phyloP scores from a whole-genome alignment of 2,888 invertebrate species.

The Nomada fucata region DNA sequence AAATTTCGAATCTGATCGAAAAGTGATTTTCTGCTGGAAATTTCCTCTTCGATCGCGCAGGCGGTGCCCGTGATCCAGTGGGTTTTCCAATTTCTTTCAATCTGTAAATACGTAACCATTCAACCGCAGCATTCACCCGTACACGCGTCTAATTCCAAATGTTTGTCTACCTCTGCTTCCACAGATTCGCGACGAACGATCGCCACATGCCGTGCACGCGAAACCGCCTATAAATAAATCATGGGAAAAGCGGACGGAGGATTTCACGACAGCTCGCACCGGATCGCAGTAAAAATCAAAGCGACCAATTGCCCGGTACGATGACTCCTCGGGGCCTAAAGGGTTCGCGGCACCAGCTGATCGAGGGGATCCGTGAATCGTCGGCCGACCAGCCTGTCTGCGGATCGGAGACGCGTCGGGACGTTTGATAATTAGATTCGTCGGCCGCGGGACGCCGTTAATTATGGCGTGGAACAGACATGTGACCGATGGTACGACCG shows the following conservation, averaged over 20 bases:
- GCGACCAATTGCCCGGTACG: slow-evolving; percentile 30
- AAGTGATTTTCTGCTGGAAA: too few relatives aligned
- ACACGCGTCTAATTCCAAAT: too few relatives aligned
- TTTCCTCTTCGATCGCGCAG: too few relatives aligned
- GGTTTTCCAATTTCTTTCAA: too few relatives aligned
- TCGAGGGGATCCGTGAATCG: slow-evolving; percentile 15
- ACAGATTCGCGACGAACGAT: neutral
- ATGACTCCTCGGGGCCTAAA: slow-evolving; percentile 22
- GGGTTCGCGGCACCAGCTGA: neutral
- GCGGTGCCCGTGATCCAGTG: too few relatives aligned
- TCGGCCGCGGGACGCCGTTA: slow-evolving; percentile 25
- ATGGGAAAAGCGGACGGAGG: neutral
- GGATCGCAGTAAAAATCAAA: neutral
- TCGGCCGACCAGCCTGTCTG: neutral
- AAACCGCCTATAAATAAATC: neutral
- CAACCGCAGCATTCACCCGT: too few relatives aligned
- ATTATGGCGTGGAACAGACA: slow-evolving; percentile 41
- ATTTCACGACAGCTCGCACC: neutral
- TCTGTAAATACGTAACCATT: too few relatives aligned
- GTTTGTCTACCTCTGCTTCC: neutral
- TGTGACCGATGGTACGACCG: neutral
- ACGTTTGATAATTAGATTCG: slow-evolving; percentile 33
- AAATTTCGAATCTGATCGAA: too few relatives aligned
- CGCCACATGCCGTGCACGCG: neutral
- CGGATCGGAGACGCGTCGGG: neutral